phyloP scores from a whole-genome alignment of 2,888 invertebrate species.

The Eupithecia centaureata region DNA sequence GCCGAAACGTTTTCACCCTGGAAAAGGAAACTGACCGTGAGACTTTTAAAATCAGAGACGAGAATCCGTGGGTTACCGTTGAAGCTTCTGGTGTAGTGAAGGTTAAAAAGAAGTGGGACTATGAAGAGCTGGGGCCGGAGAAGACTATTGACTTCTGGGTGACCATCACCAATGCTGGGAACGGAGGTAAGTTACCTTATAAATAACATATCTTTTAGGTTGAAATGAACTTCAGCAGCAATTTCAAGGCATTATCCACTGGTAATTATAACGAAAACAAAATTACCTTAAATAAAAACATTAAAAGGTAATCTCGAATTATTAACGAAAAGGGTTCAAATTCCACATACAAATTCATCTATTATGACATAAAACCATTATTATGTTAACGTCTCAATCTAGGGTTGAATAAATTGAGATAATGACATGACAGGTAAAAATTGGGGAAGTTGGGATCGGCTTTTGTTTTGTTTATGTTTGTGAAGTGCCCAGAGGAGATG shows the following conservation, averaged over 20 bases:
- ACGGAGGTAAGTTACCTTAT: constrained; percentile 88
- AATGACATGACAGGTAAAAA: constrained; percentile 52
- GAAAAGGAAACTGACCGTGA: constrained; percentile 96
- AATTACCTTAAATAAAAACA: too few relatives aligned
- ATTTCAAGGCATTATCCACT: constrained; percentile 15
- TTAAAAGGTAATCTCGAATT: too few relatives aligned
- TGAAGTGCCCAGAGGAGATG: not conserved
- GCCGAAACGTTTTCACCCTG: constrained; percentile 93
- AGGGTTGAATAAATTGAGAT: constrained; percentile 63
- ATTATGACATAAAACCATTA: constrained; percentile 41
- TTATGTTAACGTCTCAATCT: constrained; percentile 63
- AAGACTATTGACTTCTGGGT: constrained; percentile 99
- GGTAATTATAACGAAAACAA: too few relatives aligned
- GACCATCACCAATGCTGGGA: constrained; percentile 94
- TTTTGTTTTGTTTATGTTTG: constrained; percentile 32
- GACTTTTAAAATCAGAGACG: constrained; percentile 96
- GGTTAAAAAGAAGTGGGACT: constrained; percentile 98
- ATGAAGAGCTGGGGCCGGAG: constrained; percentile 96
- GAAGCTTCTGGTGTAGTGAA: constrained; percentile 95
- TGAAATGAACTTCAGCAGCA: constrained; percentile 5
- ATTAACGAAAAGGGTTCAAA: constrained; percentile 12
- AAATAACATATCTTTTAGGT: not conserved
- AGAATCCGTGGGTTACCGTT: constrained; percentile 97
- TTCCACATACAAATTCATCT: constrained; percentile 25
- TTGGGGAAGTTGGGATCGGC: constrained; percentile 24